Percentiles rank a stretch among this genome's conserved stretches.
These are phyloP conservation scores for Pseudorhiza aurosa DNA, from an alignment of 30 jellyfish, hydroid and myxozoan species.

Conservation along the genomic window DNA sequence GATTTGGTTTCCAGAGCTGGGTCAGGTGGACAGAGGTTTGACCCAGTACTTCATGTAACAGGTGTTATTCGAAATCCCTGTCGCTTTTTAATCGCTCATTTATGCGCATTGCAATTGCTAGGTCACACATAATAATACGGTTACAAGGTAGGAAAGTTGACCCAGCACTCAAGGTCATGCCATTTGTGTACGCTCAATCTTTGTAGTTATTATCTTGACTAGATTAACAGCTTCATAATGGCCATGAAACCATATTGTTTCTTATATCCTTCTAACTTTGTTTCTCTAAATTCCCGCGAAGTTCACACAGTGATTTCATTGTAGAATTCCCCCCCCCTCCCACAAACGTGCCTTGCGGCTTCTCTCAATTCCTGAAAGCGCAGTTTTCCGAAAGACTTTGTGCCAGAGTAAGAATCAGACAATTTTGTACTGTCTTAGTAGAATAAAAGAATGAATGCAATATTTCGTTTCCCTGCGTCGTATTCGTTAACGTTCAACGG, in stretches of 20 bases:
- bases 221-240: constrained; percentile 17
- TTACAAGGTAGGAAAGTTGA: constrained; percentile 30
- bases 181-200: constrained; percentile 13
- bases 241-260: background rate
- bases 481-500: no score
- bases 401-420: no score
- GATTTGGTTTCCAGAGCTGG: no score
- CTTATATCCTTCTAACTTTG: background rate
- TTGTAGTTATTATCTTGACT: background rate
- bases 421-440: no score
- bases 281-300: background rate
- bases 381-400: no score
- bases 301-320: background rate
- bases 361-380: no score
- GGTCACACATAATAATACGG: constrained; percentile 49
- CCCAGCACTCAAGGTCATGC: constrained; percentile 60
- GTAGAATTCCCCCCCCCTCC: background rate
- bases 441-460: no score
- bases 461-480: no score
- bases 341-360: no score
- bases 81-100: constrained; percentile 18
- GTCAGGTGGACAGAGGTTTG: constrained; percentile 16
- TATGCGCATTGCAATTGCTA: constrained; percentile 18
- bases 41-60: constrained; percentile 36
- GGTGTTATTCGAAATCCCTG: constrained; percentile 40